Conservation (phyloP, 2,113 vertebrate species). For the Falco punctatus region DNA sequence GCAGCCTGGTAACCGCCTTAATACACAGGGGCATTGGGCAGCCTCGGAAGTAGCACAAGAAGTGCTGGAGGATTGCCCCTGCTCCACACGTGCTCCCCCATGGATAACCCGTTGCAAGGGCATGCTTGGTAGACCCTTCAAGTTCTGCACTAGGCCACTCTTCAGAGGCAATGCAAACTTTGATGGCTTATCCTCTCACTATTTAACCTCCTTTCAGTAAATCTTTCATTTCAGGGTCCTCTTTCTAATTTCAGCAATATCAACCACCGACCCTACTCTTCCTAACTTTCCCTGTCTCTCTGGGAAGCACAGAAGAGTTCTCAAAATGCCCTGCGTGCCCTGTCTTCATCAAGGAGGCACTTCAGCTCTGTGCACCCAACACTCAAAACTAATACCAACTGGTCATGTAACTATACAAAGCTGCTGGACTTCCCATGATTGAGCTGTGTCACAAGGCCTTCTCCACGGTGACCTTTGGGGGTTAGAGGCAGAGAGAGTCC, state of each 20-base stretch:
- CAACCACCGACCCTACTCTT: neutral
- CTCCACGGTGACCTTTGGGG: neutral
- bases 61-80: neutral
- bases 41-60: neutral
- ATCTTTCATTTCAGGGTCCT: neutral
- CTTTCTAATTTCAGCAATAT: neutral
- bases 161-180: neutral
- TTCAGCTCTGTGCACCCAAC: accelerated
- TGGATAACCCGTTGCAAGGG: neutral
- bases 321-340: neutral
- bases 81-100: accelerated
- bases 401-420: accelerated
- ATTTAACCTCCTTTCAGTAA: neutral
- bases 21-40: accelerated
- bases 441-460: accelerated
- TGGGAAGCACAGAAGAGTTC: neutral
- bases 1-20: neutral
- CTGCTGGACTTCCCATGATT: accelerated
- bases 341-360: neutral
- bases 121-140: neutral
- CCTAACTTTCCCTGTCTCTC: neutral
- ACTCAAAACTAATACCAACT: neutral
- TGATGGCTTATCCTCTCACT: neutral
- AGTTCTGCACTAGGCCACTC: neutral
- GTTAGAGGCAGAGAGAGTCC: neutral